These are phyloP conservation scores for Cataglyphis cursor DNA, from an alignment of 2,888 invertebrate genomes.

Conservation along the genomic window DNA sequence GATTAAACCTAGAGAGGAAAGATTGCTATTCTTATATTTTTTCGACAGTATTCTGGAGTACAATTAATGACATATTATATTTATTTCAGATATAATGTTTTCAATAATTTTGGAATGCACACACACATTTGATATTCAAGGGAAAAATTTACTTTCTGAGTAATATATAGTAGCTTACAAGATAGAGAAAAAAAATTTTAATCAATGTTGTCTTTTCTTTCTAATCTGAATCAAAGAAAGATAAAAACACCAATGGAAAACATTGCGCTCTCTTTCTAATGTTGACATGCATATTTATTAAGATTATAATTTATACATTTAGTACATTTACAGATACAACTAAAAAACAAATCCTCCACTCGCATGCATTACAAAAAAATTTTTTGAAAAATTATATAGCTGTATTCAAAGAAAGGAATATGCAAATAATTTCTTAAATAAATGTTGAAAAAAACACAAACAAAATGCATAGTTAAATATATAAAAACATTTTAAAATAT, in stretches of 20 bases:
- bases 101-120: background rate
- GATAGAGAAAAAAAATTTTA: background rate
- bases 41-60: background rate
- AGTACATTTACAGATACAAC: background rate
- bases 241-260: background rate
- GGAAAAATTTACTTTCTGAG: background rate
- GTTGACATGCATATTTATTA: background rate
- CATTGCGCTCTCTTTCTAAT: background rate
- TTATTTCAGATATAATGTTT: background rate
- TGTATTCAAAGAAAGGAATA: background rate
- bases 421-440: background rate
- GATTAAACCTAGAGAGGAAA: conserved; percentile 4
- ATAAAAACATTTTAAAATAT: background rate
- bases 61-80: background rate
- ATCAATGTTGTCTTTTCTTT: background rate
- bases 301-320: background rate
- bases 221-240: background rate
- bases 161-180: background rate
- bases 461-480: background rate
- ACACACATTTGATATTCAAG: background rate
- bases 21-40: conserved; percentile 2
- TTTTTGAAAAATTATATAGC: background rate
- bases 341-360: background rate
- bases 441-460: background rate
- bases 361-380: background rate